Evolutionary conservation across 2,888 invertebrate genomes (phyloP).

Genomic region (Bellardia bayeri): DNA sequence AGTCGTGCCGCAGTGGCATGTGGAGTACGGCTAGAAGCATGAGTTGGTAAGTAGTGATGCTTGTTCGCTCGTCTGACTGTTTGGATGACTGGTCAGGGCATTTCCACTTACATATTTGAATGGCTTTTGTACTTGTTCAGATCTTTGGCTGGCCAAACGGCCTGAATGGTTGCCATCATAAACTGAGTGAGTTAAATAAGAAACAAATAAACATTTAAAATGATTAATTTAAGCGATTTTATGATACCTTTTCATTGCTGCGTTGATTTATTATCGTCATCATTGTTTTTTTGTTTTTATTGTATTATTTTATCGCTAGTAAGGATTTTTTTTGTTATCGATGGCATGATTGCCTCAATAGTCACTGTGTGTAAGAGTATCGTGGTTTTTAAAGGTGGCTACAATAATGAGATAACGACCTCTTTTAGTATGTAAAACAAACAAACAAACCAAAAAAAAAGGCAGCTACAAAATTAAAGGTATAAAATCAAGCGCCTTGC

Average conservation of each 20-base stretch:
- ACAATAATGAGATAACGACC: constrained; percentile 47
- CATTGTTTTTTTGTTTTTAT: constrained; percentile 51
- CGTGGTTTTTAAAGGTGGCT: constrained; percentile 50
- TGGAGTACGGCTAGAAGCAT: constrained; percentile 66
- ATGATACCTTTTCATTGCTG: constrained; percentile 82
- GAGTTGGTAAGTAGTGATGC: constrained; percentile 41
- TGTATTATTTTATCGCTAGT: constrained; percentile 47
- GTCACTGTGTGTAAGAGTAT: not conserved
- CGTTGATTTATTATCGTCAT: constrained; percentile 82
- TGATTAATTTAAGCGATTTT: constrained; percentile 84
- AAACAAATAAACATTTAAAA: constrained; percentile 83
- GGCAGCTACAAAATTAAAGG: not conserved
- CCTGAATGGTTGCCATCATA: constrained; percentile 74
- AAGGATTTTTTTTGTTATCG: constrained; percentile 31
- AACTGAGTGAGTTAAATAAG: constrained; percentile 79
- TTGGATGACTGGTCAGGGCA: constrained; percentile 51
- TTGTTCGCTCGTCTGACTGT: constrained; percentile 42
- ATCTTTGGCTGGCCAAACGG: constrained; percentile 53
- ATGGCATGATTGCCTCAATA: constrained; percentile 32
- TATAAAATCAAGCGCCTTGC: constrained; percentile 45
- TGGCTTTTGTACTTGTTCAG: constrained; percentile 44
- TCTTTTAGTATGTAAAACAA: constrained; percentile 31
- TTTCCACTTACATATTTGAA: constrained; percentile 71
- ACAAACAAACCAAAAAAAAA: not conserved
- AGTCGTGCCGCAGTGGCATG: constrained; percentile 74